phyloP scores from a whole-genome alignment of 1,140 invertebrate species.

The Drosophila tsacasi region DNA sequence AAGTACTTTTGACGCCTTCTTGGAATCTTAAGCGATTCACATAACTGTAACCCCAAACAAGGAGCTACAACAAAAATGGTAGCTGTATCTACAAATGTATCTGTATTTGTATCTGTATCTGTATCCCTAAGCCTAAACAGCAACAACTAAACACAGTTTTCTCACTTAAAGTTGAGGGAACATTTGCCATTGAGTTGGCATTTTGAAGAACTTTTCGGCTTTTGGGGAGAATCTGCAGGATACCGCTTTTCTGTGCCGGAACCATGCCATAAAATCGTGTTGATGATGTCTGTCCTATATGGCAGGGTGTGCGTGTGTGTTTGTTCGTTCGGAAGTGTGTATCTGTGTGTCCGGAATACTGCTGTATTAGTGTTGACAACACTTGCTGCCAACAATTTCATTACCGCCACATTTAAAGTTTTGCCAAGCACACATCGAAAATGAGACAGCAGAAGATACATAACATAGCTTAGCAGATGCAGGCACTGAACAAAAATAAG shows the following conservation, averaged over 20 bases:
- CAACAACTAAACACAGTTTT: conserved; percentile 68
- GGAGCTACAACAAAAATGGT: conserved; percentile 14
- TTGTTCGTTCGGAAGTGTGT: not conserved
- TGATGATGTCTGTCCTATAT: conserved; percentile 53
- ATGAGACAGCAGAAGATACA: conserved; percentile 50
- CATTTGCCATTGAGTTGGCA: conserved; percentile 53
- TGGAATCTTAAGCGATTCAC: conserved; percentile 57
- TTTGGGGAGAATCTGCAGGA: conserved; percentile 64
- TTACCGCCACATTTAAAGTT: conserved; percentile 81
- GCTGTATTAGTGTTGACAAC: conserved; percentile 63
- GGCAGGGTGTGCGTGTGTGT: conserved; percentile 2
- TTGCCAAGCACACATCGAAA: conserved; percentile 60
- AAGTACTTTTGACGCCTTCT: conserved; percentile 32
- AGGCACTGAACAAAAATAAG: conserved; percentile 4
- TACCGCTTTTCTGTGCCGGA: conserved; percentile 48
- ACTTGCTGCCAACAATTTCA: conserved; percentile 80
- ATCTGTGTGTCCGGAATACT: conserved; percentile 13
- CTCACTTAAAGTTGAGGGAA: conserved; percentile 26
- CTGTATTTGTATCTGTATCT: not conserved
- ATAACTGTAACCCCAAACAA: conserved; percentile 56
- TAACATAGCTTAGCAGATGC: conserved; percentile 24
- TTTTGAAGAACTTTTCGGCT: conserved; percentile 73
- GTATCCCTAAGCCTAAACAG: conserved; percentile 11
- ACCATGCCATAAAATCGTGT: conserved; percentile 70
- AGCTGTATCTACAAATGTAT: not conserved